phyloP scores from a whole-genome alignment of 2,888 invertebrate species.

The Pachymerium ferrugineum region DNA sequence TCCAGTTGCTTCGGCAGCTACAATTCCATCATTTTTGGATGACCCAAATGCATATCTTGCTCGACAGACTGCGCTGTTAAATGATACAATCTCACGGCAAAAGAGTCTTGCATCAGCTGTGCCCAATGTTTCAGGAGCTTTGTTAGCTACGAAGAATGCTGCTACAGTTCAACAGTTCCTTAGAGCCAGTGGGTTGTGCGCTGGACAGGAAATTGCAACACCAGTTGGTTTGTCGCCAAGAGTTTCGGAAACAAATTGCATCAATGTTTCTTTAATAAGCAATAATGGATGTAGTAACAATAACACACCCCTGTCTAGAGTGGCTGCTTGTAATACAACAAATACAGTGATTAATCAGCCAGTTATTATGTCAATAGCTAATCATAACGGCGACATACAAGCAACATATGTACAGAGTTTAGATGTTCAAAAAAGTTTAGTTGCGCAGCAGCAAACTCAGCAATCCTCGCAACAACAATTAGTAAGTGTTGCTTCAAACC shows the following conservation, averaged over 20 bases:
- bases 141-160: not conserved
- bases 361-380: constrained; percentile 36
- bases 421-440: constrained; percentile 29
- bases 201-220: not conserved
- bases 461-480: not conserved
- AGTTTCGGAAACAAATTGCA: not conserved
- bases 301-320: not conserved
- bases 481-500: constrained; percentile 6
- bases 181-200: not conserved
- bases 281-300: constrained; percentile 6
- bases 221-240: not conserved
- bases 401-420: constrained; percentile 25
- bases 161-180: constrained; percentile 7
- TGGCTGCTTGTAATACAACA: constrained; percentile 34
- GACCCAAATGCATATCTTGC: constrained; percentile 86
- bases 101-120: not conserved
- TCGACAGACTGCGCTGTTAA: constrained; percentile 76
- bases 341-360: constrained; percentile 37
- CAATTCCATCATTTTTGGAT: constrained; percentile 73
- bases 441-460: constrained; percentile 27
- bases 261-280: not conserved
- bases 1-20: not conserved
- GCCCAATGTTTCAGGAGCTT: not conserved
- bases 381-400: constrained; percentile 29
- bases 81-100: constrained; percentile 34